phyloP scores from a whole-genome alignment of 2,888 invertebrate species.

The Zonitis immaculata region DNA sequence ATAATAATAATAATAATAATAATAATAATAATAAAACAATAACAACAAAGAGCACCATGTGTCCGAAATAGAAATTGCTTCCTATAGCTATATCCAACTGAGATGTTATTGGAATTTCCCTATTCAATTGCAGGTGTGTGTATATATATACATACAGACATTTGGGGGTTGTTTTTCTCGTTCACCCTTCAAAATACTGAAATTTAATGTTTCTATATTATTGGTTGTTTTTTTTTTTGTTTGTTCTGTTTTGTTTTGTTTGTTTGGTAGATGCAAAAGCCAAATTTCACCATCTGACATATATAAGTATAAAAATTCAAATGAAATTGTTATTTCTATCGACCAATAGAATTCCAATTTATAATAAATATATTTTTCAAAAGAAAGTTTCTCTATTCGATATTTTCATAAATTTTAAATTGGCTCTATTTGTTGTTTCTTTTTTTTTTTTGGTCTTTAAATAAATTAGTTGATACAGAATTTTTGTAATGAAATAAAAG shows the following conservation, averaged over 20 bases:
- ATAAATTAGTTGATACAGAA: no score
- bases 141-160: neutral
- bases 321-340: neutral
- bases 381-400: neutral
- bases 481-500: no score
- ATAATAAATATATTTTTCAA: neutral
- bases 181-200: neutral
- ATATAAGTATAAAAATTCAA: neutral
- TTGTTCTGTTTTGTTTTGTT: no score
- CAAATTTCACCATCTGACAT: neutral
- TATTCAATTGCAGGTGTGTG: slow-evolving; percentile 20
- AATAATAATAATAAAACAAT: no score
- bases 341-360: neutral
- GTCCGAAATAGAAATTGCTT: neutral
- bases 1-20: no score
- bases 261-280: neutral
- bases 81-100: neutral
- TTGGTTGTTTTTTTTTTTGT: no score
- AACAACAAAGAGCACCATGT: neutral
- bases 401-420: neutral
- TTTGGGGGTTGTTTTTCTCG: neutral
- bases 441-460: no score
- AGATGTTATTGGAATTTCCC: slow-evolving; percentile 7
- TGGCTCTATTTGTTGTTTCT: neutral
- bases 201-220: neutral